Conservation (phyloP, 1,140 invertebrate genomes). For the Brachionus koreanus region DNA sequence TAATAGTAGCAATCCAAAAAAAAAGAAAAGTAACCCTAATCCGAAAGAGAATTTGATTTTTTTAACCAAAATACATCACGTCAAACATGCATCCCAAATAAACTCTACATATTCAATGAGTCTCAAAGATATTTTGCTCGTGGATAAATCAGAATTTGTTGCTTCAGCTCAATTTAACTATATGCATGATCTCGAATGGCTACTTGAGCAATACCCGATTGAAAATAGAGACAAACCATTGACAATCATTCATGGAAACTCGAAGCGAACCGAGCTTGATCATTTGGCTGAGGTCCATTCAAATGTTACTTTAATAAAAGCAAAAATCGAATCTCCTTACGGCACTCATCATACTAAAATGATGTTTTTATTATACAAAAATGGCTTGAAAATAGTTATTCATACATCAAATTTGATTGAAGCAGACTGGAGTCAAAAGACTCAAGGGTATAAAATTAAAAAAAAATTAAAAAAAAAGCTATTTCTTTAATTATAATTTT, state of each 20-base stretch:
- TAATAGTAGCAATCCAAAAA: neutral
- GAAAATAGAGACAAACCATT: slow-evolving; percentile 64
- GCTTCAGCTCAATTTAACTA: slow-evolving; percentile 75
- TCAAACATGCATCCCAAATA: neutral
- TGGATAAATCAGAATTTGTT: slow-evolving; percentile 19
- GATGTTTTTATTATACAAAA: slow-evolving; percentile 75
- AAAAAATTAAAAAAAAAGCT: neutral
- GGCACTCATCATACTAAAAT: slow-evolving; percentile 91
- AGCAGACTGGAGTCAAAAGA: slow-evolving; percentile 86
- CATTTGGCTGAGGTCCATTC: slow-evolving; percentile 19
- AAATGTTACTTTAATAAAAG: slow-evolving; percentile 45
- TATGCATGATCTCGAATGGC: slow-evolving; percentile 81
- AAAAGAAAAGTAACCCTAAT: neutral
- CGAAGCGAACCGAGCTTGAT: slow-evolving; percentile 60
- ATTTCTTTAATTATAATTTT: slow-evolving; percentile 34
- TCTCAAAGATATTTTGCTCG: slow-evolving; percentile 1
- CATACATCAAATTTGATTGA: slow-evolving; percentile 86
- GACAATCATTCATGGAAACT: slow-evolving; percentile 74
- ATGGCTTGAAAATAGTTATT: slow-evolving; percentile 75
- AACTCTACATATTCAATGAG: slow-evolving; percentile 20
- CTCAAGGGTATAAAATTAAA: slow-evolving; percentile 74
- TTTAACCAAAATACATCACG: slow-evolving; percentile 11
- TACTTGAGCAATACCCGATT: slow-evolving; percentile 70
- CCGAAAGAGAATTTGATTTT: neutral
- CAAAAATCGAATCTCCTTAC: slow-evolving; percentile 64